These are phyloP conservation scores for Lepidocolaptes lacrymiger DNA, from an alignment of 2,797 vertebrate species.

Conservation along the genomic window DNA sequence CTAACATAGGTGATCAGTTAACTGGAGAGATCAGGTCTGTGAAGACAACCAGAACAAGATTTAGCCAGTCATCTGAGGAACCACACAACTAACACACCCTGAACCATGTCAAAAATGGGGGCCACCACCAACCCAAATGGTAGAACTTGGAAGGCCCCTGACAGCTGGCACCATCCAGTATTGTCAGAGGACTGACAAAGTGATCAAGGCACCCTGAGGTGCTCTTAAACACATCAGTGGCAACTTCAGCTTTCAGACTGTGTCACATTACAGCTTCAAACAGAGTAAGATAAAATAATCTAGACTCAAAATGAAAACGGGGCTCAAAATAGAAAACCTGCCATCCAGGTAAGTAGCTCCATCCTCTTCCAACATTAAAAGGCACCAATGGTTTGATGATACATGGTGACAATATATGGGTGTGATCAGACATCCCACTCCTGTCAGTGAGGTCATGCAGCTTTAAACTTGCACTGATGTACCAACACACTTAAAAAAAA, in stretches of 20 bases:
- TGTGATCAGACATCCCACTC: background rate
- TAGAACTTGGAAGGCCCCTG: background rate
- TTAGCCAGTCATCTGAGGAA: background rate
- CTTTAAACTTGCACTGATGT: background rate
- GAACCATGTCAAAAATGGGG: background rate
- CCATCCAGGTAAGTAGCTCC: background rate
- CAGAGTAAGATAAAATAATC: background rate
- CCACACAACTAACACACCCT: background rate
- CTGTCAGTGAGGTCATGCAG: background rate
- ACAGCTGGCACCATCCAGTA: background rate
- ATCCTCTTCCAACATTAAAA: background rate
- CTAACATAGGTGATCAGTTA: background rate
- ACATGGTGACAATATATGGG: background rate
- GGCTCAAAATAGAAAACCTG: background rate
- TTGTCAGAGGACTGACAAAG: background rate
- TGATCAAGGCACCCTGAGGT: background rate
- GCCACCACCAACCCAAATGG: fast-evolving
- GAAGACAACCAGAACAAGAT: background rate
- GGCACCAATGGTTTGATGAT: background rate
- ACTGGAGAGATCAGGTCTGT: background rate
- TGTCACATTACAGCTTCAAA: background rate
- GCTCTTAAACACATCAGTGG: background rate
- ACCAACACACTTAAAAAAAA: background rate
- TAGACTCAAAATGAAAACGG: background rate
- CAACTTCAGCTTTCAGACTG: background rate